Conservation (phyloP, 1,140 invertebrate species). For the Telenomus remus region DNA sequence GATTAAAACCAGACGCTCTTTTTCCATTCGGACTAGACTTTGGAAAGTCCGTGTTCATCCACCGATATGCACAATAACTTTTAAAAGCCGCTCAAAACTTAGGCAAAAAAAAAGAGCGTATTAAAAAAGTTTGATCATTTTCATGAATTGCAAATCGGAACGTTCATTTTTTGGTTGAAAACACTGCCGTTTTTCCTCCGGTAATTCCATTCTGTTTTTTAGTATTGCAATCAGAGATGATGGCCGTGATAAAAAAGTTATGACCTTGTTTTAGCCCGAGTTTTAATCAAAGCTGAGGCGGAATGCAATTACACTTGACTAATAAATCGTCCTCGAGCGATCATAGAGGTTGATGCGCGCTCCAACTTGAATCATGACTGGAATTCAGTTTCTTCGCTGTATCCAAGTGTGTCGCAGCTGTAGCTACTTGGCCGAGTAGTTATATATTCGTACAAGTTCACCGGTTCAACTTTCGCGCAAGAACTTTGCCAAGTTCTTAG, state of each 20-base stretch:
- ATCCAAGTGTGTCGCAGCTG: constrained; percentile 39
- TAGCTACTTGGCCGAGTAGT: constrained; percentile 19
- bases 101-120: too few relatives aligned
- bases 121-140: too few relatives aligned
- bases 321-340: constrained; percentile 30
- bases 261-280: not conserved
- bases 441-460: constrained; percentile 45
- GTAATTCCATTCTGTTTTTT: too few relatives aligned
- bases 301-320: constrained; percentile 35
- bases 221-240: too few relatives aligned
- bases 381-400: constrained; percentile 44
- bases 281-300: constrained; percentile 13
- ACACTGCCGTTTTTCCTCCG: too few relatives aligned
- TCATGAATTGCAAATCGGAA: too few relatives aligned
- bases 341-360: constrained; percentile 30
- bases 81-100: too few relatives aligned
- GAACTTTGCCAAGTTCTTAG: constrained; percentile 40
- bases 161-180: too few relatives aligned
- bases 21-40: constrained; percentile 17
- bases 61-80: not conserved
- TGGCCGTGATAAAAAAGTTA: not conserved
- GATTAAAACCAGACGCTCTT: constrained; percentile 62
- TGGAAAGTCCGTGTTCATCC: not conserved
- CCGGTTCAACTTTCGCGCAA: constrained; percentile 35
- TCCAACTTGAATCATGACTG: constrained; percentile 35